A percentile compares a stretch with the other conserved stretches of the same genome.
These are phyloP conservation scores for Criorhina ranunculi DNA, from an alignment of 2,888 invertebrate genomes.

Conservation along the genomic window DNA sequence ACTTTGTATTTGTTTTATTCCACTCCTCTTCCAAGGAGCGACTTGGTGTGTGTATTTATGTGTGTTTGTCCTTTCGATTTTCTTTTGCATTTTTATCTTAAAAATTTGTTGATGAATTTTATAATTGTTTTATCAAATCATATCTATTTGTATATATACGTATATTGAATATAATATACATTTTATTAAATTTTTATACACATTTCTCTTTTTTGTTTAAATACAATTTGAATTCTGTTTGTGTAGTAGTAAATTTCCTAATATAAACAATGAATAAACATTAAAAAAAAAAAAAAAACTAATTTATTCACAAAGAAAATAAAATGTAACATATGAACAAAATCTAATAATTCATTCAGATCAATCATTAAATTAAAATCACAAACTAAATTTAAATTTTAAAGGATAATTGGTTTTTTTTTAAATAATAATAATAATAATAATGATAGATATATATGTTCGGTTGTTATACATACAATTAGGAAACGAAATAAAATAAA, in stretches of 20 bases:
- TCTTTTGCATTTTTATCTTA: constrained; percentile 34
- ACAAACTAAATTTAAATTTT: constrained; percentile 66
- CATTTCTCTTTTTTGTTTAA: constrained; percentile 41
- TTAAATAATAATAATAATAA: constrained; percentile 60
- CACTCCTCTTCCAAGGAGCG: constrained; percentile 41
- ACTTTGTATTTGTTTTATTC: constrained; percentile 54
- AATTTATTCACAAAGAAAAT: constrained; percentile 67
- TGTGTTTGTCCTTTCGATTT: constrained; percentile 18
- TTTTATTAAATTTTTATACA: constrained; percentile 35
- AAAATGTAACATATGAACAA: constrained; percentile 17
- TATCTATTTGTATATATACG: constrained; percentile 43
- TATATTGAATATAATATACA: constrained; percentile 71
- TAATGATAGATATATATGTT: constrained; percentile 57
- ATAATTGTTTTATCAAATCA: constrained; percentile 22
- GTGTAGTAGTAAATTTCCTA: constrained; percentile 30
- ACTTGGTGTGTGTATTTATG: constrained; percentile 38
- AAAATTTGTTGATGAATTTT: constrained; percentile 41
- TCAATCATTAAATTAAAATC: constrained; percentile 65
- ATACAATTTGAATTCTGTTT: constrained; percentile 49
- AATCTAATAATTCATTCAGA: constrained; percentile 37
- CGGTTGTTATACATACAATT: constrained; percentile 55
- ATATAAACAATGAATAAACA: constrained; percentile 63
- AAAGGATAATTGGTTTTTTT: constrained; percentile 37
- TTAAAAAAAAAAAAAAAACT: constrained; percentile 52
- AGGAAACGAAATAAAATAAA: constrained; percentile 45